A percentile compares a stretch with the other conserved stretches of the same genome.
Conservation (phyloP, 2,797 vertebrate genomes). For the Poeciliopsis presidionis region DNA sequence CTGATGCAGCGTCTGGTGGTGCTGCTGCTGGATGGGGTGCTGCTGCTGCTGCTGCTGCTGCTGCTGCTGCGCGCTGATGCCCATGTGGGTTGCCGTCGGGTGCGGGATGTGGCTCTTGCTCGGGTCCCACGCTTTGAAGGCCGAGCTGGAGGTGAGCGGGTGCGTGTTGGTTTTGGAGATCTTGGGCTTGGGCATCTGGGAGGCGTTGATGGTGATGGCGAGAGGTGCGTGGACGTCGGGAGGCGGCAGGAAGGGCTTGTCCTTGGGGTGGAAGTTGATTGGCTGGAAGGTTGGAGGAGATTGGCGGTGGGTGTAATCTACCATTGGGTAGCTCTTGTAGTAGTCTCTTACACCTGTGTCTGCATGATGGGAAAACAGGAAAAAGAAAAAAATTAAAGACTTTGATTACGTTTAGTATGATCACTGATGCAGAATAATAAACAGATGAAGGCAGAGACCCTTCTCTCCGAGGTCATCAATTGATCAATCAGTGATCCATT, state of each 20-base stretch:
- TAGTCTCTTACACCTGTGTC: slow-evolving; percentile 85
- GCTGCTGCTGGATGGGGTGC: slow-evolving; percentile 65
- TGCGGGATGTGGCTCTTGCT: slow-evolving; percentile 79
- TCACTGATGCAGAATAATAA: slow-evolving; percentile 40
- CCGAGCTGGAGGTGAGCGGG: slow-evolving; percentile 77
- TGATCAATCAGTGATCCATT: not conserved
- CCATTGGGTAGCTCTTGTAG: slow-evolving; percentile 86
- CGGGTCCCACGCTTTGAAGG: slow-evolving; percentile 82
- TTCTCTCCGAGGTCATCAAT: too few relatives aligned
- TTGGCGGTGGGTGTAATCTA: slow-evolving; percentile 81
- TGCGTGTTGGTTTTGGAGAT: slow-evolving; percentile 85
- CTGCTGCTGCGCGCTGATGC: slow-evolving; percentile 60
- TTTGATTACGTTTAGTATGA: slow-evolving; percentile 17
- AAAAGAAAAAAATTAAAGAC: slow-evolving; percentile 9
- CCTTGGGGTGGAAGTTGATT: slow-evolving; percentile 81
- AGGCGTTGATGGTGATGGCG: slow-evolving; percentile 81
- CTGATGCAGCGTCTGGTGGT: slow-evolving; percentile 73
- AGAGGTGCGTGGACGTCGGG: slow-evolving; percentile 84
- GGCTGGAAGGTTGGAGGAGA: slow-evolving; percentile 83
- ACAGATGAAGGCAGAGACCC: not conserved
- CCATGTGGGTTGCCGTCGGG: slow-evolving; percentile 70
- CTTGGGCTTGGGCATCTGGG: slow-evolving; percentile 85
- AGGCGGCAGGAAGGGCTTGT: slow-evolving; percentile 82
- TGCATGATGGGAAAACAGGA: slow-evolving; percentile 50
- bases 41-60: slow-evolving; percentile 67